phyloP scores from a whole-genome alignment of 2,797 vertebrate genomes.

The Muscicapa striata region DNA sequence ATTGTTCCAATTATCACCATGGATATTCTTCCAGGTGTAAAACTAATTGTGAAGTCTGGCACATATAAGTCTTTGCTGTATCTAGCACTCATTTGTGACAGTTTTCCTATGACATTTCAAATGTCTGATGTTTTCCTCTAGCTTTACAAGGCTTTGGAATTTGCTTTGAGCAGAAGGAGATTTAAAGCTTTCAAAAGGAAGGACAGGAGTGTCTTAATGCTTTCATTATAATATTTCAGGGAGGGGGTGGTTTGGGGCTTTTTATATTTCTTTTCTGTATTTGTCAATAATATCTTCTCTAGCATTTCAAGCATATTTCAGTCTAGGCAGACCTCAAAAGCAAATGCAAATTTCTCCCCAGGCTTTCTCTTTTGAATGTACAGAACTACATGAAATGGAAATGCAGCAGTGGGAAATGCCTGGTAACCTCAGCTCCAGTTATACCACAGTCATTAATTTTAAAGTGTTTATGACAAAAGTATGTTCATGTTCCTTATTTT shows the following conservation, averaged over 20 bases:
- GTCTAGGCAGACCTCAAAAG: conserved; percentile 29
- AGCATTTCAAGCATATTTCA: conserved; percentile 21
- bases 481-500: background rate
- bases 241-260: background rate
- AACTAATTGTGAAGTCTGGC: background rate
- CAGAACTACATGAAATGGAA: background rate
- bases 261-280: background rate
- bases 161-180: background rate
- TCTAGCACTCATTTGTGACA: background rate
- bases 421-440: conserved; percentile 11
- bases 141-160: background rate
- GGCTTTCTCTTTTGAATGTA: background rate
- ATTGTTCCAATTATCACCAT: background rate
- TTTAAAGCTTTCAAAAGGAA: background rate
- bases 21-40: conserved; percentile 6
- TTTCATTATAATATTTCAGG: background rate
- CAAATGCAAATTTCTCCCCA: conserved; percentile 38
- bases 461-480: conserved; percentile 1
- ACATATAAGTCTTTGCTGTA: background rate
- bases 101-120: background rate
- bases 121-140: background rate
- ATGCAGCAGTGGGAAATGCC: background rate
- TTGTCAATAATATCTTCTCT: conserved; percentile 36
- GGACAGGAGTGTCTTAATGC: background rate
- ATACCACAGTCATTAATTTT: conserved; percentile 18